Evolutionary conservation across 2,113 vertebrate species (phyloP), one percentile per base, ranked within the genome.

Genomic region (Cinclus mexicanus): DNA sequence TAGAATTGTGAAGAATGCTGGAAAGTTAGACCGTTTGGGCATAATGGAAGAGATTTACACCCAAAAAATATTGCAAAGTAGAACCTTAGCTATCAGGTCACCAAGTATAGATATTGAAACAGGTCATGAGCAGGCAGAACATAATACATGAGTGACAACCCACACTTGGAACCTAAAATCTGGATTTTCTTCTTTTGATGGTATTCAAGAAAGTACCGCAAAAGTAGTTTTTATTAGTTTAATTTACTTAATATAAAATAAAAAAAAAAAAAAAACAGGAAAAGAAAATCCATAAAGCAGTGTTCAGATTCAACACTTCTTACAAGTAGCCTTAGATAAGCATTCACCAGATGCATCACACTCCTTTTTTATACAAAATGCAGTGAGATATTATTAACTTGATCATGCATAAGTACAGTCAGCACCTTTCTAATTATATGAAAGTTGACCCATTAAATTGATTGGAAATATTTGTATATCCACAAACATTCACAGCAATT

Each of bases 401-500:
- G 28, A n/a, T 75, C 3, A 2, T 3, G 5, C 3, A 0, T 55
- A 31, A 2, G 1, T 33, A 61, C 29, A 33, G 57, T 86, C 64
- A 65, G 52, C 0, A 2, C 13, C 44, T 70, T 80, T 83, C 59
- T 55, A 80, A 69, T 57, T 8, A 87, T 37, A 29, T 26, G 12
- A 35, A 84, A 90, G 35, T 50, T 92, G 75, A 90, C 13, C 55
- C 39, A 86, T 83, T 74, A 77, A 92, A 74, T 47, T 57, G 47
- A 63, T 90, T 78, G 70, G 82, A 90, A 91, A 56, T 68, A 83
- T 44, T 64, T 83, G 33, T 72, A 52, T 39, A 67, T 24, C 33
- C 46, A 80, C 31, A 83, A 52, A 56, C 28, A 89, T 64, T 52
- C 89, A 85, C 52, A 84, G 69, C n/a, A 79, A 89, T 90, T 95